Evolutionary conservation across 1,140 invertebrate genomes (phyloP).

Genomic region (Reticulitermes speratus): DNA sequence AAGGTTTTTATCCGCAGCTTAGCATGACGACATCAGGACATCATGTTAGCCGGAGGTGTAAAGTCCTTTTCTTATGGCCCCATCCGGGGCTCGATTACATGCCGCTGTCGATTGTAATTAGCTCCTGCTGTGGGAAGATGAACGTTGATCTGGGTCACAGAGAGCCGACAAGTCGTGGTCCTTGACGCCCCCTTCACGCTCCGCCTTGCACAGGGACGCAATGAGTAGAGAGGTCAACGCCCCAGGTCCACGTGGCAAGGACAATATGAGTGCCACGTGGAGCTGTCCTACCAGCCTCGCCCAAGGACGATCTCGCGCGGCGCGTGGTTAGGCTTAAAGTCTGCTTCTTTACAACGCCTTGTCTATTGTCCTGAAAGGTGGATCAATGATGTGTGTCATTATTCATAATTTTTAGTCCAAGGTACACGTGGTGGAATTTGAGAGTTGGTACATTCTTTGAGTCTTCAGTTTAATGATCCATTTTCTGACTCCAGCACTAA

Average conservation of each 20-base stretch:
- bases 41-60: too few species aligned
- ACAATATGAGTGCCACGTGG: constrained; percentile 3
- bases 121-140: not conserved
- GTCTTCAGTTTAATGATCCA: not conserved
- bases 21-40: too few species aligned
- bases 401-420: not conserved
- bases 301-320: not conserved
- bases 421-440: not conserved
- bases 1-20: too few species aligned
- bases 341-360: not conserved
- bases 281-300: not conserved
- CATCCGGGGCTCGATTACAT: too few species aligned
- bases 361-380: not conserved
- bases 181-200: not conserved
- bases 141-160: constrained; percentile 8
- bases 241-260: constrained; percentile 5
- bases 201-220: constrained; percentile 10
- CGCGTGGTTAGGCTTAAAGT: constrained; percentile 5
- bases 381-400: not conserved
- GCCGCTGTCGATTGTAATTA: too few species aligned
- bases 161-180: not conserved
- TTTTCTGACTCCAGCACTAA: too few species aligned
- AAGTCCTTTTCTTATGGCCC: too few species aligned
- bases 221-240: constrained; percentile 7
- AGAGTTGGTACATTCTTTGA: not conserved